Conservation (phyloP, 1,140 invertebrate genomes). For the Musca domestica region DNA sequence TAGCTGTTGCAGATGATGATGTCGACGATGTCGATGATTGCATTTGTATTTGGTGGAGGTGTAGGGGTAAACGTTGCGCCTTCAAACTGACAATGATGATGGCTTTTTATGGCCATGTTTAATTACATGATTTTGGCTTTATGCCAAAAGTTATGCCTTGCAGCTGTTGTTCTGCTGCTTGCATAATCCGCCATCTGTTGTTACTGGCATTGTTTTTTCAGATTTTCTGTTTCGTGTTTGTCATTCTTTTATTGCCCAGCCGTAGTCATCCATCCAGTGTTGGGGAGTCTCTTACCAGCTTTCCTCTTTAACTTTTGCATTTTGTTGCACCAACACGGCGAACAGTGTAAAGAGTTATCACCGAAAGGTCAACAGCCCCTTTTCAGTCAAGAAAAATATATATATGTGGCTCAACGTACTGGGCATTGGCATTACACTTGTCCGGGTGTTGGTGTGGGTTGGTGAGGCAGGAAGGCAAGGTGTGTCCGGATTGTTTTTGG, state of each 20-base stretch:
- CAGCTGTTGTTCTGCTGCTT: constrained; percentile 8
- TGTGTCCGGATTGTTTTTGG: not conserved
- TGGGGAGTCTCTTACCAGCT: not conserved
- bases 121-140: constrained; percentile 16
- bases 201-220: constrained; percentile 1
- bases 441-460: too few species aligned
- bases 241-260: not conserved
- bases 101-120: constrained; percentile 18
- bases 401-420: too few species aligned
- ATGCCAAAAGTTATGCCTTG: constrained; percentile 17
- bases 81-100: not conserved
- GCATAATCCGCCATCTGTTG: not conserved
- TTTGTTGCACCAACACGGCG: too few species aligned
- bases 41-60: too few species aligned
- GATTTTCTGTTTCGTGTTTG: not conserved
- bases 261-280: not conserved
- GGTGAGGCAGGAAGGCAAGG: too few species aligned
- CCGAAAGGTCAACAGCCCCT: constrained; percentile 7
- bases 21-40: not conserved
- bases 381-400: not conserved
- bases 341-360: too few species aligned
- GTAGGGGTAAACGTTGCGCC: too few species aligned
- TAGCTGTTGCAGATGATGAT: too few species aligned
- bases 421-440: too few species aligned
- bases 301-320: not conserved